Evolutionary conservation across 2,113 vertebrate species (phyloP).

Genomic region (Vulpes lagopus): DNA sequence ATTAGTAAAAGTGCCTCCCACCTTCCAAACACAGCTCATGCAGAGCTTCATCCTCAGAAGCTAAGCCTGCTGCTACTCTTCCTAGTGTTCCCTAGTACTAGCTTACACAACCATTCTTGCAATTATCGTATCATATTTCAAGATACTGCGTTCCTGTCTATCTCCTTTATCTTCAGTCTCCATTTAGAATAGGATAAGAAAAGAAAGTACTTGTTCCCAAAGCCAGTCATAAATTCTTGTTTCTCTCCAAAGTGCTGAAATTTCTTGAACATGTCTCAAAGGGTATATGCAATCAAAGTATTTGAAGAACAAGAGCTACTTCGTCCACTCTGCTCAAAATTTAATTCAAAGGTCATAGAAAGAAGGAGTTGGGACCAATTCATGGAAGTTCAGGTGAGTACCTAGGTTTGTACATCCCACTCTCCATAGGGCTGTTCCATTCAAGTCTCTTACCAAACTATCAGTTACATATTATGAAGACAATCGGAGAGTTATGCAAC

Average conservation of each 20-base stretch:
- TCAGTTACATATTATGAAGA: background rate
- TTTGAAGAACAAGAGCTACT: background rate
- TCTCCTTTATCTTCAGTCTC: background rate
- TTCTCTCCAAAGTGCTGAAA: background rate
- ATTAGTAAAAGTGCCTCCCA: background rate
- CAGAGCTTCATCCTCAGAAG: background rate
- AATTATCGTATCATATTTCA: background rate
- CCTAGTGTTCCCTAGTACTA: background rate
- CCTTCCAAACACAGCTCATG: background rate
- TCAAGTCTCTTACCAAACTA: background rate
- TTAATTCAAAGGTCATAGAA: background rate
- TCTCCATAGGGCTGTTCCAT: background rate
- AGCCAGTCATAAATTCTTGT: background rate
- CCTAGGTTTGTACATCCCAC: background rate
- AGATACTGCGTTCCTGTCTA: background rate
- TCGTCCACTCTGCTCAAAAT: background rate
- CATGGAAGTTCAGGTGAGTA: background rate
- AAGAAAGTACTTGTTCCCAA: background rate
- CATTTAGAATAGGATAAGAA: background rate
- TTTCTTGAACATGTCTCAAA: background rate
- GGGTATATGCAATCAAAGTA: background rate
- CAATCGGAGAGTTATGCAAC: background rate
- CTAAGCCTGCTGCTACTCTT: background rate
- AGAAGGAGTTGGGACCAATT: background rate
- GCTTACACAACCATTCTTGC: background rate